Percentiles rank a stretch among this genome's conserved stretches.
Evolutionary conservation across 1,140 invertebrate species (phyloP).

Genomic region (Eupristina koningsbergeri): DNA sequence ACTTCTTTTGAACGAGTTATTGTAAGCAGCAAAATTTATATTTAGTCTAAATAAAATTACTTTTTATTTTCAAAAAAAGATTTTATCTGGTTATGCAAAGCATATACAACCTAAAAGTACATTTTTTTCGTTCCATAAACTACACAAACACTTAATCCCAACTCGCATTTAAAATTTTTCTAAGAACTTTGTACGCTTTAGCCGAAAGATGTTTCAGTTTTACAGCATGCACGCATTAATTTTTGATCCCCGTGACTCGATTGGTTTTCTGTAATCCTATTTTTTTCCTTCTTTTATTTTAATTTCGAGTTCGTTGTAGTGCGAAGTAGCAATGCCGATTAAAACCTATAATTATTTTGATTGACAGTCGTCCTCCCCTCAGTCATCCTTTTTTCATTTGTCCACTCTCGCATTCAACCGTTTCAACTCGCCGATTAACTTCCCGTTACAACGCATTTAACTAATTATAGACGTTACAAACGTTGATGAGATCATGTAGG

Average conservation of each 20-base stretch:
- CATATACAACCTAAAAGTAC: too few relatives aligned
- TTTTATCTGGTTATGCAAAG: neutral
- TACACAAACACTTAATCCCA: conserved; percentile 1
- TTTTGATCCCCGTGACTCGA: conserved; percentile 2
- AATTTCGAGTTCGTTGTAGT: too few relatives aligned
- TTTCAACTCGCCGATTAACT: neutral
- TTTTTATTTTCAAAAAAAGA: neutral
- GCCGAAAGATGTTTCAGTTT: neutral
- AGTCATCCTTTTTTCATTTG: neutral
- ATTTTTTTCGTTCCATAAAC: conserved; percentile 8
- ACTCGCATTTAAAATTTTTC: neutral
- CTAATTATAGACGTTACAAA: conserved; percentile 22
- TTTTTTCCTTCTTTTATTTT: neutral
- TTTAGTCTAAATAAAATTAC: neutral
- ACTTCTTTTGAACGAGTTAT: too few relatives aligned
- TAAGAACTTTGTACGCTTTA: neutral
- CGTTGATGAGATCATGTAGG: neutral
- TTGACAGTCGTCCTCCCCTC: conserved; percentile 18
- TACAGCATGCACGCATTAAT: conserved; percentile 2
- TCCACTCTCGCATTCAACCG: neutral
- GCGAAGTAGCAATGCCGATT: neutral
- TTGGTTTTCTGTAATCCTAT: conserved; percentile 20
- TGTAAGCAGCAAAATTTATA: neutral
- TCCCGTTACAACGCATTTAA: conserved; percentile 36
- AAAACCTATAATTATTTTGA: conserved; percentile 34